These are phyloP conservation scores for Irena cyanogastra DNA, from an alignment of 2,113 vertebrate genomes.

Conservation along the genomic window DNA sequence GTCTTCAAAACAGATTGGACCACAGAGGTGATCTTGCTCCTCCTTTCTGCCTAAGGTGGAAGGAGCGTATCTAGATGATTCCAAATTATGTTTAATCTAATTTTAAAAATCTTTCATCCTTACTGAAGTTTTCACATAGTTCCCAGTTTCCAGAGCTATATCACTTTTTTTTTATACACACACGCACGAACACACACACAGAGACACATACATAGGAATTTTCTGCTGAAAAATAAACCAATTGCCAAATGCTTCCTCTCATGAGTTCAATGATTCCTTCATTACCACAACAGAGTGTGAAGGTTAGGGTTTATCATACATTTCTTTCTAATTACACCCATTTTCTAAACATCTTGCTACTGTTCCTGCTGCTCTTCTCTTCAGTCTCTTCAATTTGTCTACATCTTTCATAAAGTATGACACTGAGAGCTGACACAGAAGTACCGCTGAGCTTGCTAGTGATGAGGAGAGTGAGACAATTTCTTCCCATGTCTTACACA, in stretches of 20 bases:
- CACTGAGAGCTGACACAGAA: slow-evolving; percentile 22
- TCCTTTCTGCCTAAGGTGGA: background rate
- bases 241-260: background rate
- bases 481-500: slow-evolving; percentile 38
- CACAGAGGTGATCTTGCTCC: background rate
- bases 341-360: background rate
- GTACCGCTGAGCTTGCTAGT: background rate
- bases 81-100: background rate
- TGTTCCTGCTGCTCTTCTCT: slow-evolving; percentile 1
- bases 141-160: background rate
- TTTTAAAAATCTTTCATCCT: background rate
- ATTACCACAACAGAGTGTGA: background rate
- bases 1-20: background rate
- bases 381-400: slow-evolving; percentile 13
- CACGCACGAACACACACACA: accelerated
- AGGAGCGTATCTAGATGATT: background rate
- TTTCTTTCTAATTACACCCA: background rate
- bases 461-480: background rate
- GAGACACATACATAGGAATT: accelerated
- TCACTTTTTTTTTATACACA: background rate
- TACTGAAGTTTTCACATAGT: background rate
- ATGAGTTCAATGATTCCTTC: background rate
- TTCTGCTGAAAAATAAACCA: background rate
- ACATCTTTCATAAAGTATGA: background rate
- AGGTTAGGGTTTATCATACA: background rate